A percentile compares a stretch with the other conserved stretches of the same genome.
Evolutionary conservation across 2,797 vertebrate species (phyloP).

Genomic region (Acomys russatus): DNA sequence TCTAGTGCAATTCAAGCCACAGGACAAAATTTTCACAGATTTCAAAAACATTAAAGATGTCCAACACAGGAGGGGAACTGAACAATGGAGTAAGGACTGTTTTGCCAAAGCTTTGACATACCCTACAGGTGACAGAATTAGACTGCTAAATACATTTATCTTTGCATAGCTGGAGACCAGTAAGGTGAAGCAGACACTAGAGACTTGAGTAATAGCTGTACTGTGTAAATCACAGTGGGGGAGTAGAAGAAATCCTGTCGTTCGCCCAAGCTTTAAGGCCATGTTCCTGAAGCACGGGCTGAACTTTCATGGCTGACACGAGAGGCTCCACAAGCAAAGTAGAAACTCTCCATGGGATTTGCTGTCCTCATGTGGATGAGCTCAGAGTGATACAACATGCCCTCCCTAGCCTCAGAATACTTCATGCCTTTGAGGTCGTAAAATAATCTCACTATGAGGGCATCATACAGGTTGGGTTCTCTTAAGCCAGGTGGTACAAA

Average conservation of each 20-base stretch:
- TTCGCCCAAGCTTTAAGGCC: neutral
- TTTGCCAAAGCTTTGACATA: neutral
- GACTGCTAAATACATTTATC: neutral
- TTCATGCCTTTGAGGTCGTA: conserved; percentile 26
- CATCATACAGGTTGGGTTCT: neutral
- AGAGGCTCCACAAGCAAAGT: neutral
- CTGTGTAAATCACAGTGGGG: neutral
- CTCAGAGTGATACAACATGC: neutral
- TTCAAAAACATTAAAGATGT: neutral
- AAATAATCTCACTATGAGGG: neutral
- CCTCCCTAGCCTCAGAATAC: neutral
- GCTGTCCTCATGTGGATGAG: neutral
- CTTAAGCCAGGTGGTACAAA: neutral
- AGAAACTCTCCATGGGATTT: conserved; percentile 2
- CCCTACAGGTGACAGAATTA: neutral
- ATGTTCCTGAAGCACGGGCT: neutral
- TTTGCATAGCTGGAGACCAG: neutral
- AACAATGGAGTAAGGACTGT: neutral
- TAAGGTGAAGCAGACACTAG: neutral
- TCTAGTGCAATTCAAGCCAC: neutral
- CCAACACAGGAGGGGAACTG: neutral
- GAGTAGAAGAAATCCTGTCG: neutral
- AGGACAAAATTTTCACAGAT: neutral
- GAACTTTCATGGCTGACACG: neutral
- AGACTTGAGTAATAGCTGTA: neutral